Evolutionary conservation across 2,113 vertebrate species (phyloP).

Genomic region (Solenodon paradoxus): DNA sequence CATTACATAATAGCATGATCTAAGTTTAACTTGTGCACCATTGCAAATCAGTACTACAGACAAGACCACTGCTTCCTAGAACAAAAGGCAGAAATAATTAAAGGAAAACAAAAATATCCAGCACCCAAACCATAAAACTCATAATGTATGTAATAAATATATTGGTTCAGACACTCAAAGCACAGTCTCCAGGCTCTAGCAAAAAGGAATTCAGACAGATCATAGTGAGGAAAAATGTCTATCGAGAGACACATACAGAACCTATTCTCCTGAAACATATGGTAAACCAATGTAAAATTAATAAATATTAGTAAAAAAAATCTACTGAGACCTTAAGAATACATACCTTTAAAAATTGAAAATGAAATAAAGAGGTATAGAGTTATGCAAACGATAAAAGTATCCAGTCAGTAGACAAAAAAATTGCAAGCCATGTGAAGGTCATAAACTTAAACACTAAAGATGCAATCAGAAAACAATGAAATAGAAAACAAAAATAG

Average conservation of each 20-base stretch:
- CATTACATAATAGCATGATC: too few species aligned
- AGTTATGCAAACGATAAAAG: not conserved
- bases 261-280: too few species aligned
- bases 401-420: not conserved
- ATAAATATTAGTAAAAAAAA: too few species aligned
- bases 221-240: not conserved
- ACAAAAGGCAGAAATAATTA: not conserved
- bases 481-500: not conserved
- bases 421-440: not conserved
- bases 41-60: too few species aligned
- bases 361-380: not conserved
- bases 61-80: not conserved
- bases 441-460: not conserved
- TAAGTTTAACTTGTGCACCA: too few species aligned
- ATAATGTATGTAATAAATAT: not conserved
- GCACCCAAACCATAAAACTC: not conserved
- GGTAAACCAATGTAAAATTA: too few species aligned
- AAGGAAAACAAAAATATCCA: not conserved
- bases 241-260: not conserved
- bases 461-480: not conserved
- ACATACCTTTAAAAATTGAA: not conserved
- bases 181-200: not conserved
- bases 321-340: too few species aligned
- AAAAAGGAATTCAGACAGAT: not conserved
- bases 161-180: not conserved